Conservation (phyloP, 35 echinoderm and acorn worm genomes). For the Ophiothrix spiculata region DNA sequence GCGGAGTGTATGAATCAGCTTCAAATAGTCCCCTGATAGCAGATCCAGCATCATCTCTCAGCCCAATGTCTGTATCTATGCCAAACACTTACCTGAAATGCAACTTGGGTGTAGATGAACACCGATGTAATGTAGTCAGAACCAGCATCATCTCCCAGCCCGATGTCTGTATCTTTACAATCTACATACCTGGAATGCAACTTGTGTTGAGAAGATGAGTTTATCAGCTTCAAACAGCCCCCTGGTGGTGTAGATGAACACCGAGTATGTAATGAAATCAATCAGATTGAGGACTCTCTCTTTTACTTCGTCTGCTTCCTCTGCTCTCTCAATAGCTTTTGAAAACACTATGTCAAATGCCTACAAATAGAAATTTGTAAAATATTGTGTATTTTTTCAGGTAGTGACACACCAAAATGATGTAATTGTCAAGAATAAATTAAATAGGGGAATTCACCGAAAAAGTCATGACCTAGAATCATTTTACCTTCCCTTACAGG, state of each 20-base stretch:
- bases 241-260: slow-evolving; percentile 92
- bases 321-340: slow-evolving; percentile 75
- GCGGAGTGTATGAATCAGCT: too few relatives aligned
- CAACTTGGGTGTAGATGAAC: background rate
- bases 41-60: background rate
- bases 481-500: background rate
- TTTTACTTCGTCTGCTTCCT: slow-evolving; percentile 81
- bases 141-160: too few relatives aligned
- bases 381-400: too few relatives aligned
- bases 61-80: background rate
- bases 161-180: background rate
- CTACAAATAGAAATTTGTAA: slow-evolving; percentile 21
- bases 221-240: slow-evolving; percentile 98
- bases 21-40: too few relatives aligned
- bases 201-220: slow-evolving; percentile 87
- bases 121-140: background rate
- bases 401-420: background rate
- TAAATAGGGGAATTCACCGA: background rate
- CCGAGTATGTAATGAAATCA: slow-evolving; percentile 94
- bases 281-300: slow-evolving; percentile 75
- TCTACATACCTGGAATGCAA: slow-evolving; percentile 78
- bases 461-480: background rate
- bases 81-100: background rate
- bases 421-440: background rate
- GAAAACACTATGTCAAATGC: slow-evolving; percentile 85